Conservation (phyloP, 2,797 vertebrate genomes). For the Pyrocephalus nanus region DNA sequence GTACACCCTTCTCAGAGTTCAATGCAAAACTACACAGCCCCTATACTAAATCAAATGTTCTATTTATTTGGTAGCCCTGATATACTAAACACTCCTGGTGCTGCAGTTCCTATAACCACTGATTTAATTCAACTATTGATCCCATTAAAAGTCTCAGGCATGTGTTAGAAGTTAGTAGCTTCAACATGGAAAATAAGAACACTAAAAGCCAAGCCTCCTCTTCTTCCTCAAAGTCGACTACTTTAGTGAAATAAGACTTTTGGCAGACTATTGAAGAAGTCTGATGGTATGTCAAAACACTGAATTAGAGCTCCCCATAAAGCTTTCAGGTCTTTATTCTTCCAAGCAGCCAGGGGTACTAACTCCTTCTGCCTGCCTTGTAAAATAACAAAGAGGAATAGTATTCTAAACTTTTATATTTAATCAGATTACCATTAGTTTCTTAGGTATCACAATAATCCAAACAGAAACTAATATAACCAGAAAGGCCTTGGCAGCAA, state of each 20-base stretch:
- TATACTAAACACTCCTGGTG: not conserved
- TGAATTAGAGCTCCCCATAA: not conserved
- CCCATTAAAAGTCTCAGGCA: not conserved
- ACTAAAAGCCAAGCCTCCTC: not conserved
- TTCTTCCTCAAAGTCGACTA: fast-evolving
- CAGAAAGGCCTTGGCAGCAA: not conserved
- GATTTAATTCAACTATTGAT: not conserved
- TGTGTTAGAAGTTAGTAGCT: not conserved
- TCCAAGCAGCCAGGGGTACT: not conserved
- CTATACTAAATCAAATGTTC: fast-evolving
- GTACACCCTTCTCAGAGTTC: not conserved
- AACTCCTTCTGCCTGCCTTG: not conserved
- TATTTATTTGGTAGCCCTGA: not conserved
- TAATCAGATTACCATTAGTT: not conserved
- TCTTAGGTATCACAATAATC: not conserved
- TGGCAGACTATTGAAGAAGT: not conserved
- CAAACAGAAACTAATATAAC: not conserved
- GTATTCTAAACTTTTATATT: not conserved
- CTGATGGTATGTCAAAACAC: not conserved
- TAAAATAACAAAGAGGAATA: not conserved
- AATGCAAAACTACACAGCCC: not conserved
- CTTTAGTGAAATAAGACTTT: not conserved
- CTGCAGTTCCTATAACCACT: not conserved
- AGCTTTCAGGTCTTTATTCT: not conserved
- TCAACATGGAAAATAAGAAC: not conserved